A percentile compares a stretch with the other conserved stretches of the same genome.
Evolutionary conservation across 2,888 invertebrate genomes (phyloP).

Genomic region (Scrobipalpa costella): DNA sequence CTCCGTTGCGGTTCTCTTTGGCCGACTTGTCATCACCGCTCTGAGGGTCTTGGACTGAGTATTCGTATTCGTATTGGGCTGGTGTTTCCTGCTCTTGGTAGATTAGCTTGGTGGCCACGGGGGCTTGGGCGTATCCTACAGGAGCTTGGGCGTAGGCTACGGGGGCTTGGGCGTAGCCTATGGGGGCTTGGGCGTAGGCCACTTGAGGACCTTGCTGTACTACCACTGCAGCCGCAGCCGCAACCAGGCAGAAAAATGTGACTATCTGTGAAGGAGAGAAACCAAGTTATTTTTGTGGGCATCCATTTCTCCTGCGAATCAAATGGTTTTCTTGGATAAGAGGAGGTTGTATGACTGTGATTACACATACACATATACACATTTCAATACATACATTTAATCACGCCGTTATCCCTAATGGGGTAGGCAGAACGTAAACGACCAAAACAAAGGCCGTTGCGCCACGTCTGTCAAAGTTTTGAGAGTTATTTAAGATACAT

Average conservation of each 20-base stretch:
- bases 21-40: constrained; percentile 57
- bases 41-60: constrained; percentile 53
- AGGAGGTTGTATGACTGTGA: too few relatives aligned
- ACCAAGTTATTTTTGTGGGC: background rate
- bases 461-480: too few relatives aligned
- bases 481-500: too few relatives aligned
- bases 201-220: constrained; percentile 34
- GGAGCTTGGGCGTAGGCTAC: constrained; percentile 32
- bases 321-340: too few relatives aligned
- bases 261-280: constrained; percentile 44
- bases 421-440: too few relatives aligned
- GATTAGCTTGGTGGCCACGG: constrained; percentile 43
- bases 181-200: constrained; percentile 30
- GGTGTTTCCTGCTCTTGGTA: constrained; percentile 42
- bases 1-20: constrained; percentile 51
- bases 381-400: too few relatives aligned
- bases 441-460: too few relatives aligned
- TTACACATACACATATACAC: too few relatives aligned
- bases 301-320: too few relatives aligned
- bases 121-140: constrained; percentile 38
- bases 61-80: constrained; percentile 50
- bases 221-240: constrained; percentile 51
- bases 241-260: constrained; percentile 51
- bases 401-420: too few relatives aligned
- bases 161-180: constrained; percentile 39